Evolutionary conservation across 2,113 vertebrate species (phyloP), one percentile per base, ranked within the genome.

Genomic region (Pelobates fuscus): DNA sequence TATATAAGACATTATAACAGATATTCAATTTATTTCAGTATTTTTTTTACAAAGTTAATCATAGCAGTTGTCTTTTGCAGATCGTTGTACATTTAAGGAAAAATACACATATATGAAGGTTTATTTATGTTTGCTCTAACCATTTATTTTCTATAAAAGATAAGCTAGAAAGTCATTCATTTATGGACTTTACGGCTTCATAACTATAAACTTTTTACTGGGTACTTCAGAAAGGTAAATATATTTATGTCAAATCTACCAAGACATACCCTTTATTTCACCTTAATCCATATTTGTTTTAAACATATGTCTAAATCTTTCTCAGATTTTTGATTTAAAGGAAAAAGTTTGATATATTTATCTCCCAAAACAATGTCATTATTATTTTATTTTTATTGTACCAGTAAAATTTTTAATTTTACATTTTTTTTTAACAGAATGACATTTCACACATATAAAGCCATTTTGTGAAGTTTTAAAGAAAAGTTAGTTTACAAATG

Each of bases 131-230:
- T 26, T 37, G 43, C 25, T 25, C 58, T 44, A 49, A 23, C 12
- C 20, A 62, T 60, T 70, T 60, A 44, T 49, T 23, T 71, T 71
- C 41, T 62, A 52, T 62, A 71, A 62, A 71, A 25, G 24, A 20
- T 71, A 61, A 71, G 25, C 43, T 71, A 20, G 58, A 63, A 72
- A 72, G 59, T 62, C 70, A 62, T 52, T 58, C 58, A 30, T 72
- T 72, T 72, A 63, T 54, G 43, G 11, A 63, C 59, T 62, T 63
- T 23, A 52, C 46, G 23, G 26, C 41, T 21, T 18, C 15, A 21
- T 52, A 62, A 62, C 41, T 71, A 14, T 61, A 57, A 71, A 58
- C 54, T 70, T 43, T 58, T 70, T 59, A 72, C 59, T 30, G 59
- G 20, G 44, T 32, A 63, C 43, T 62, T 63, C 26, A 52, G n/a